These are phyloP conservation scores for Drosophila obscura DNA, from an alignment of 1,140 invertebrate species.

Conservation along the genomic window DNA sequence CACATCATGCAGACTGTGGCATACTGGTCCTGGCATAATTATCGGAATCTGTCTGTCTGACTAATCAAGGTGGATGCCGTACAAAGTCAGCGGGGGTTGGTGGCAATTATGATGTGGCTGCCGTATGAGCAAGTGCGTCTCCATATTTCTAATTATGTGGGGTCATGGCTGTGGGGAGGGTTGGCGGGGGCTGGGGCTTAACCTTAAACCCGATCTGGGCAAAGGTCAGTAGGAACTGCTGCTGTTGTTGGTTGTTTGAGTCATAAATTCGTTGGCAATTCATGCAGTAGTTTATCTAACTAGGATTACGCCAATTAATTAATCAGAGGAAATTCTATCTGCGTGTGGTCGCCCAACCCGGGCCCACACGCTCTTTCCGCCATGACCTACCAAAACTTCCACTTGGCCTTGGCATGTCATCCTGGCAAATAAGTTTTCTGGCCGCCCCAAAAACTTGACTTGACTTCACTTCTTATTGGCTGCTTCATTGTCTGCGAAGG, in stretches of 20 bases:
- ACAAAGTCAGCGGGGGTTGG: background rate
- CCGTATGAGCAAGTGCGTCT: constrained; percentile 24
- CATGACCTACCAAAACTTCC: constrained; percentile 24
- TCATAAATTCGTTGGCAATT: constrained; percentile 60
- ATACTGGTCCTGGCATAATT: constrained; percentile 39
- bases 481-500: constrained; percentile 38
- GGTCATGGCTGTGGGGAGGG: constrained; percentile 1
- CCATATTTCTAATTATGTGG: constrained; percentile 24
- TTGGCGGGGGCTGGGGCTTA: background rate
- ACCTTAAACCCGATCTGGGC: constrained; percentile 29
- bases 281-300: constrained; percentile 71
- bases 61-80: constrained; percentile 47
- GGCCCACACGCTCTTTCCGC: constrained; percentile 20
- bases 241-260: constrained; percentile 33
- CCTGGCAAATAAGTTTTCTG: constrained; percentile 15
- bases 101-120: constrained; percentile 38
- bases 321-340: constrained; percentile 54
- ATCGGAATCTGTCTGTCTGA: constrained; percentile 23
- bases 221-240: constrained; percentile 66
- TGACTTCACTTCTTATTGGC: constrained; percentile 42
- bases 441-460: constrained; percentile 15
- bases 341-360: background rate
- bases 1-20: background rate
- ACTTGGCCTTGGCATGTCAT: constrained; percentile 43
- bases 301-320: constrained; percentile 73